phyloP scores from a whole-genome alignment of 2,888 invertebrate species.

The Pogonocherus hispidulus region DNA sequence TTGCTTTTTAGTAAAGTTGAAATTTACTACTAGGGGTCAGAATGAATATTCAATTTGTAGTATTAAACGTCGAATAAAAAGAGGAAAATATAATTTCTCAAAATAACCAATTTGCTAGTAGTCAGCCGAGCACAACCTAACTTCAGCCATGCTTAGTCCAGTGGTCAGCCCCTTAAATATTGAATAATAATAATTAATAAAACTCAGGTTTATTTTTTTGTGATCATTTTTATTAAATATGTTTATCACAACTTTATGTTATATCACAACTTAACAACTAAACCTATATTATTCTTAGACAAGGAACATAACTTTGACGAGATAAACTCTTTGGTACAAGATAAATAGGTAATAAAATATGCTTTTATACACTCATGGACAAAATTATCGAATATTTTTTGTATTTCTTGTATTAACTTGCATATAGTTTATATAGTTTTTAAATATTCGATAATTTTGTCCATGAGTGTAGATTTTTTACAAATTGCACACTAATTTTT shows the following conservation, averaged over 20 bases:
- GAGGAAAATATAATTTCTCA: background rate
- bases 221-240: too few species aligned
- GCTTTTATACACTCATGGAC: too few species aligned
- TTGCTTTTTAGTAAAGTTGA: background rate
- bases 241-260: too few species aligned
- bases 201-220: too few species aligned
- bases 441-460: too few species aligned
- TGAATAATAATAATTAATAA: too few species aligned
- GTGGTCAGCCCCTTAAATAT: background rate
- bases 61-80: background rate
- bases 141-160: background rate
- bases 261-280: too few species aligned
- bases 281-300: background rate
- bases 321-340: background rate
- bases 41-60: background rate
- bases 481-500: background rate
- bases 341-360: background rate
- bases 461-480: too few species aligned
- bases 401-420: too few species aligned
- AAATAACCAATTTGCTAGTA: background rate
- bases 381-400: too few species aligned
- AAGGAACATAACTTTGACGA: slow-evolving; percentile 3
- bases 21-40: background rate
- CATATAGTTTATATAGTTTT: too few species aligned
- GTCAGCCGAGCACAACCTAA: slow-evolving; percentile 8